A percentile compares a stretch with the other conserved stretches of the same genome.
phyloP scores from a whole-genome alignment of 2,797 vertebrate species.

The Acipenser transmontanus region DNA sequence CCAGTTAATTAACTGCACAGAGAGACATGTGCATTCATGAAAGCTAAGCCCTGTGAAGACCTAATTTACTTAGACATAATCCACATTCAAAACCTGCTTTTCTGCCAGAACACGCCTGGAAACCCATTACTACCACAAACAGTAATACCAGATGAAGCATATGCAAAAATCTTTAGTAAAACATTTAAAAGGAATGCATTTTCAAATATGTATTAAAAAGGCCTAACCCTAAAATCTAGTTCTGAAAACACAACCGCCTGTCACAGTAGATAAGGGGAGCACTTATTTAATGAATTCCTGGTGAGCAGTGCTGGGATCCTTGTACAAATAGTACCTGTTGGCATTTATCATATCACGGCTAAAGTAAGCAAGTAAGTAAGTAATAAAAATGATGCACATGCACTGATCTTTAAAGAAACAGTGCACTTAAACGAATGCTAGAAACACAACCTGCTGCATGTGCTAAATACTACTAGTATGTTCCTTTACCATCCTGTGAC shows the following conservation, averaged over 20 bases:
- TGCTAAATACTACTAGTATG: too few relatives aligned
- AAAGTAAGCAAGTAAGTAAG: neutral
- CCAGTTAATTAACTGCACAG: too few relatives aligned
- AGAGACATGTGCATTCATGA: too few relatives aligned
- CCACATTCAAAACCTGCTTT: too few relatives aligned
- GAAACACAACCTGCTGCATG: too few relatives aligned
- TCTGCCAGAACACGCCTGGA: neutral
- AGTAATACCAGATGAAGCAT: neutral
- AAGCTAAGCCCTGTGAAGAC: too few relatives aligned
- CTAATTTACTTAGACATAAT: too few relatives aligned
- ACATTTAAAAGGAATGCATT: neutral
- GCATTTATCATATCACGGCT: slow-evolving; percentile 6
- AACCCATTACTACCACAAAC: neutral
- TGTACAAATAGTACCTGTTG: neutral
- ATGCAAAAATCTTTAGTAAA: neutral
- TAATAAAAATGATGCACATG: too few relatives aligned
- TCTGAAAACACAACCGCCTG: neutral
- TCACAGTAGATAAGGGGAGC: neutral
- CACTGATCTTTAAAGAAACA: too few relatives aligned
- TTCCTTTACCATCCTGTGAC: too few relatives aligned
- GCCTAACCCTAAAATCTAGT: neutral
- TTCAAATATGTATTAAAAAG: neutral
- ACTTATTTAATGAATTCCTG: neutral
- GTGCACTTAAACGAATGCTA: too few relatives aligned
- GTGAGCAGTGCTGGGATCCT: neutral